These are phyloP conservation scores for Pseudomyrmex cubaensis DNA, from an alignment of 1,140 invertebrate species.

Conservation along the genomic window DNA sequence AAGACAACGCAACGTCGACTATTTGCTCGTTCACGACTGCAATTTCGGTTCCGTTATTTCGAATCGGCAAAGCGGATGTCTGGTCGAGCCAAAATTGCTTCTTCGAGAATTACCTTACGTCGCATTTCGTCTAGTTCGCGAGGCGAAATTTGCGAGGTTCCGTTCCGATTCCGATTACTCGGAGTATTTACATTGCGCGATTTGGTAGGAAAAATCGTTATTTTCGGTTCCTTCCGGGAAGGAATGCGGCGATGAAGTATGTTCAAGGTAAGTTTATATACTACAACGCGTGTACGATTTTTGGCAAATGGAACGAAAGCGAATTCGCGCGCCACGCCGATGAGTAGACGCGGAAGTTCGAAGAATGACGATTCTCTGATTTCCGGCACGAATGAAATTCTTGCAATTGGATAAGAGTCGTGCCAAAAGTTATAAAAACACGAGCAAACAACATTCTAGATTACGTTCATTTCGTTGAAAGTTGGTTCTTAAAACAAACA, in stretches of 20 bases:
- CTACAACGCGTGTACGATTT: slow-evolving; percentile 15
- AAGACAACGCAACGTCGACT: slow-evolving; percentile 16
- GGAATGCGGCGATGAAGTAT: background rate
- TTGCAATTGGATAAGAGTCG: background rate
- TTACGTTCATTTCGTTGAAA: background rate
- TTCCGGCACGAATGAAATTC: slow-evolving; percentile 12
- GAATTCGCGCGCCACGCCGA: background rate
- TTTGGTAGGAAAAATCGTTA: background rate
- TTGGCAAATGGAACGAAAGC: slow-evolving; percentile 57
- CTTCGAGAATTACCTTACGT: slow-evolving; percentile 16
- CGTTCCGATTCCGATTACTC: background rate
- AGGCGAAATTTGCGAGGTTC: background rate
- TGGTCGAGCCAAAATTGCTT: slow-evolving; percentile 27
- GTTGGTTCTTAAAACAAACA: too few species aligned
- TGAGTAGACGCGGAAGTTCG: background rate
- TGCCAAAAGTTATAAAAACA: background rate
- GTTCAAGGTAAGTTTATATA: background rate
- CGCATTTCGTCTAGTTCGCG: background rate
- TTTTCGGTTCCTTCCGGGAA: background rate
- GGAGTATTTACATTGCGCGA: background rate
- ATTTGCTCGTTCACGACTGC: slow-evolving; percentile 28
- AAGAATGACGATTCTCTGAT: slow-evolving; percentile 18
- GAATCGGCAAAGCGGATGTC: background rate
- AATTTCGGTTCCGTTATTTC: slow-evolving; percentile 36
- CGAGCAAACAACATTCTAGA: background rate